Base-by-base conservation (phyloP, 2,888 invertebrate species). In the Morpho deidamia region DNA sequence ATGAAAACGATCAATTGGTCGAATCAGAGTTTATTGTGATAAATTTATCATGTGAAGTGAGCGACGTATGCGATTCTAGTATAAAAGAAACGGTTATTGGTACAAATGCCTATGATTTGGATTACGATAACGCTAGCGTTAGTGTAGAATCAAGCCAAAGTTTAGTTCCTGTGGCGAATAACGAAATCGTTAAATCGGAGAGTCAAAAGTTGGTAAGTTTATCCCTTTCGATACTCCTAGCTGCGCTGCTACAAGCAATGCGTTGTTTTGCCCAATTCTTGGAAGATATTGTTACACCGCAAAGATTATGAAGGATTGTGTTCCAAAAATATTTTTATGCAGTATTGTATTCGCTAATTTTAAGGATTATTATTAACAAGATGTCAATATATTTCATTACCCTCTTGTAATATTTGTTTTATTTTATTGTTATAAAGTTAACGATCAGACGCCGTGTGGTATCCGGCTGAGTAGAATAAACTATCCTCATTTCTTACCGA, bases 171-270 rank as follows among this genome's bases (percentile, higher is more conserved):
- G 81, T 87, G 58, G 64, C 60, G 55, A 83, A 80, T 74, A 89
- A 87, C 69, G 88, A 83, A 74, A 67, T 89, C 47, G 90, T 75
- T 44, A 74, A 73, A 60, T 78, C 79, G 7, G 90, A 89, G 63
- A 84, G 76, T 63, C 83, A 87, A 67, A 91, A 91, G 74, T 71
- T 92, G 65, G 90, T 92, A 45, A 92, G 92, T 60, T 72, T 92
- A 51, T 92, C 92, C 12, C 71, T 92, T 37, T 92, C 92, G 44
- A 84, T 92, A 61, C 77, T 92, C 11, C 81, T 92, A 44, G 92
- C 92, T 12, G 92, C 92, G 33, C 71, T 92, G 66, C 68, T 92
- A 37, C 92, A 92, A 74, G 92, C 92, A 61, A 91, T 92, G 75
- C 90, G 91, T 56, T 92, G 92, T 73, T 90, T 92, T 67, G 91